Percentiles rank a stretch among this genome's conserved stretches.
Evolutionary conservation across 2,888 invertebrate species (phyloP).

Genomic region (Dynastes hyllus): DNA sequence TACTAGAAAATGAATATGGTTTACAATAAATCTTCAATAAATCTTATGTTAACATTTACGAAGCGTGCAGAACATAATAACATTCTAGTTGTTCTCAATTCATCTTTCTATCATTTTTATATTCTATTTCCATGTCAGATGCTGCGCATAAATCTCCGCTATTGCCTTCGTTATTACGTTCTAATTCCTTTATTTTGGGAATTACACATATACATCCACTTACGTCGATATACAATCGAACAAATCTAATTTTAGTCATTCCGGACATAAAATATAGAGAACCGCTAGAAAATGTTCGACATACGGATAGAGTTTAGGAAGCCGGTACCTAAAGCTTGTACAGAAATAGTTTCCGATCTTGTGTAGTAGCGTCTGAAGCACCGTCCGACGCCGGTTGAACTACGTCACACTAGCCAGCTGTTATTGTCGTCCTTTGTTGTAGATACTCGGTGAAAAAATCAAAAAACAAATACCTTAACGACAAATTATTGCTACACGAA

Average conservation of each 20-base stretch:
- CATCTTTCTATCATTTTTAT: background rate
- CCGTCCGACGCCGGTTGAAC: conserved; percentile 21
- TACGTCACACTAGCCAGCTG: conserved; percentile 41
- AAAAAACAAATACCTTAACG: background rate
- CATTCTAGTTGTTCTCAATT: background rate
- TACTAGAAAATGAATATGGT: too few relatives aligned
- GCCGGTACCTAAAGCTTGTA: conserved; percentile 32
- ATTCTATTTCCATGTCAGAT: conserved; percentile 1
- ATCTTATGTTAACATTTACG: too few relatives aligned
- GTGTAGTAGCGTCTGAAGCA: conserved; percentile 36
- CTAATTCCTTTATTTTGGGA: conserved; percentile 30
- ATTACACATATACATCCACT: conserved; percentile 23
- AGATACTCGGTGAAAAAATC: conserved; percentile 16
- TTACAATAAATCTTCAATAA: too few relatives aligned
- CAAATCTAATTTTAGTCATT: conserved; percentile 34
- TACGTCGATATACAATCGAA: conserved; percentile 41
- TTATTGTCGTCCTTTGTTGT: conserved; percentile 39
- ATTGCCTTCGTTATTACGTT: conserved; percentile 31
- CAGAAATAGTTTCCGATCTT: conserved; percentile 45
- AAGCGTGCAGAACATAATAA: conserved; percentile 3
- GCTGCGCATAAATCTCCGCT: conserved; percentile 6
- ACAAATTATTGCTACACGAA: background rate
- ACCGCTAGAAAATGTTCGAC: conserved; percentile 33
- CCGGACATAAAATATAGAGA: conserved; percentile 38
- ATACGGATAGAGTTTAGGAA: conserved; percentile 35